Base-by-base conservation (phyloP, 2,797 vertebrate species). In the Gadopsis marmoratus region DNA sequence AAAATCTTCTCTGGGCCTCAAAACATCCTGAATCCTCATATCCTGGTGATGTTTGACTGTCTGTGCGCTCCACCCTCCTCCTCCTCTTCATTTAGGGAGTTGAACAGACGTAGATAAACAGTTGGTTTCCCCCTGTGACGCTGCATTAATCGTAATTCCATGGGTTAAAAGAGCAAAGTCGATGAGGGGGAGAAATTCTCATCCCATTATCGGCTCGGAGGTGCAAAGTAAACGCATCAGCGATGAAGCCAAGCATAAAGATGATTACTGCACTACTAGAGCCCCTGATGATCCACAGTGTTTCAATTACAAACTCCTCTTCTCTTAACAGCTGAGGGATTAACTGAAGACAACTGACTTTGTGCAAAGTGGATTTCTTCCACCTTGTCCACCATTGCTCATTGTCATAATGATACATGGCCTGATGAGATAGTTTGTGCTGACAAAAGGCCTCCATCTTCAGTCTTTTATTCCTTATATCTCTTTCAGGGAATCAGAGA, bases 351-450 rank as follows among this genome's bases (percentile, higher is more conserved):
- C 29, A 6, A 71, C 79, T 54, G 60, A 77, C 63, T 78, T 45
- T 9, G 51, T 58, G 71, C 78, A 80, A 79, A 83, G 79, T 78
- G 70, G 83, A 81, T 85, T 92, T 91, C 84, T 81, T 89, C 71
- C 70, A 68, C 78, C 58, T 68, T 63, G 75, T 91, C 81, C 61
- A 70, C 86, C 91, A 93, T 93, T 87, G 77, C 90, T 94, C 91
- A 89, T 91, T 94, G 93, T 95, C 92, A 94, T 93, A 88, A 94
- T 96, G 95, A 96, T 95, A 79, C 86, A 96, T 93, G 85, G 84
- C 71, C 91, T 88, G 91, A 94, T 92, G 88, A 88, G 90, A 89
- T 88, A 77, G 89, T 92, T 92, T 83, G 78, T 89, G 91, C 93
- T 94, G 94, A 96, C 95, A 95, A 95, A 95, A 93, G 93, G 68